Evolutionary conservation across 2,888 invertebrate species (phyloP), one percentile per base, ranked within the genome.

Genomic region (Drosophila melanosoma): DNA sequence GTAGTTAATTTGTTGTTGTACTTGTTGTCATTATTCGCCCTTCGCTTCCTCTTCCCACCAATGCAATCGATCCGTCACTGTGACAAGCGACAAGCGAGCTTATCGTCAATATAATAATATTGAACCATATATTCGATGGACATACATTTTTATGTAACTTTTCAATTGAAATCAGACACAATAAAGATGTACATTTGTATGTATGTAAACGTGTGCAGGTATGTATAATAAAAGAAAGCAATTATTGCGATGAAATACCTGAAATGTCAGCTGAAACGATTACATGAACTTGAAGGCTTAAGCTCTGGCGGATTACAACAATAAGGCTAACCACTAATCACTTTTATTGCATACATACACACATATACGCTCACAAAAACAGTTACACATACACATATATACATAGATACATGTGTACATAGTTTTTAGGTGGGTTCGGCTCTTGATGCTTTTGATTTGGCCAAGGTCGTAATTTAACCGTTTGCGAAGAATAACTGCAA

Each of bases 41-140:
- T 20, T 17, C 48, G 57, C 52, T 40, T 58, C 51, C 12, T 52
- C 57, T 17, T 42, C 53, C 32, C 45, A 33, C 51, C n/a, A 48
- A 15, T 61, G 52, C 11, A 42, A 76, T 58, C 53, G 53, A 62
- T 64, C 29, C 38, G 26, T n/a, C n/a, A 7, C 20, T 35, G 20
- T 51, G 29, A 71, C 51, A n/a, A 33, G 20, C 23, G 45, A 23
- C 15, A 45, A 45, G 23, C 45, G 8, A 23, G 42, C 52, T 48
- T 60, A 76, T 78, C 78, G 57, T n/a, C 53, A 49, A 38, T 38
- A 58, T 54, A 61, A 40, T 40, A 71, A 49, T 56, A 58, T 59
- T 63, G 56, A 63, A 20, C 58, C 17, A 36, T 70, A 45, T 20
- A 45, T 20, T 45, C 45, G 12, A 7, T 20, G 57, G 60, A 20